Evolutionary conservation across 2,113 vertebrate species (phyloP).

Genomic region (Romanogobio albipinnatus): DNA sequence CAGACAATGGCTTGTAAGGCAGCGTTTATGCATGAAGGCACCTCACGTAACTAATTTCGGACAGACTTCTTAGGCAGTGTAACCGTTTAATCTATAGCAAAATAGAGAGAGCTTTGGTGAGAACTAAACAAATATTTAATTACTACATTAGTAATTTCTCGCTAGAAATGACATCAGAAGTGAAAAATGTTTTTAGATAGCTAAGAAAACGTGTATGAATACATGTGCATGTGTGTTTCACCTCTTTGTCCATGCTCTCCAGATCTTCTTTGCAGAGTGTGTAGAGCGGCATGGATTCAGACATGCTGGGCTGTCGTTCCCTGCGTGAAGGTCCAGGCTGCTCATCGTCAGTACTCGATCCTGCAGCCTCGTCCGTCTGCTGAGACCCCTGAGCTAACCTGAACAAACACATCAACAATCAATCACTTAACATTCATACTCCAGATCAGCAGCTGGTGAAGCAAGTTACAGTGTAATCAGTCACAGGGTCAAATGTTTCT

Average conservation of each 20-base stretch:
- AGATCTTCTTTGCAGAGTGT: constrained; percentile 96
- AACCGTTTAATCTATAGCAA: too few species aligned
- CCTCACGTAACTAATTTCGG: too few species aligned
- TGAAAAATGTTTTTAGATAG: neutral
- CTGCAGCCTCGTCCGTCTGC: constrained; percentile 73
- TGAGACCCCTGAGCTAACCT: constrained; percentile 83
- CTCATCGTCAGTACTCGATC: constrained; percentile 75
- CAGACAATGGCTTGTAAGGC: too few species aligned
- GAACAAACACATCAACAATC: constrained; percentile 53
- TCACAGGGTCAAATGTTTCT: neutral
- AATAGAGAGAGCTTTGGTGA: too few species aligned
- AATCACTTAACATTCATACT: neutral
- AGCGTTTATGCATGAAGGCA: too few species aligned
- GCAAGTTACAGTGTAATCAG: neutral
- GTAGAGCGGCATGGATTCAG: constrained; percentile 95
- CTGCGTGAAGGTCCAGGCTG: constrained; percentile 86
- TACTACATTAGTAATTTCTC: too few species aligned
- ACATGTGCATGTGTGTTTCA: constrained; percentile 63
- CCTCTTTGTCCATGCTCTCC: constrained; percentile 99
- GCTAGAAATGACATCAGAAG: too few species aligned
- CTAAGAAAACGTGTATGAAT: neutral
- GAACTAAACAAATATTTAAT: too few species aligned
- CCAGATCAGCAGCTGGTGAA: neutral
- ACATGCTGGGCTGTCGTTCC: constrained; percentile 95
- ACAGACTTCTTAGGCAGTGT: too few species aligned